Conservation (phyloP, 2,888 invertebrate genomes). For the Blera fallax region DNA sequence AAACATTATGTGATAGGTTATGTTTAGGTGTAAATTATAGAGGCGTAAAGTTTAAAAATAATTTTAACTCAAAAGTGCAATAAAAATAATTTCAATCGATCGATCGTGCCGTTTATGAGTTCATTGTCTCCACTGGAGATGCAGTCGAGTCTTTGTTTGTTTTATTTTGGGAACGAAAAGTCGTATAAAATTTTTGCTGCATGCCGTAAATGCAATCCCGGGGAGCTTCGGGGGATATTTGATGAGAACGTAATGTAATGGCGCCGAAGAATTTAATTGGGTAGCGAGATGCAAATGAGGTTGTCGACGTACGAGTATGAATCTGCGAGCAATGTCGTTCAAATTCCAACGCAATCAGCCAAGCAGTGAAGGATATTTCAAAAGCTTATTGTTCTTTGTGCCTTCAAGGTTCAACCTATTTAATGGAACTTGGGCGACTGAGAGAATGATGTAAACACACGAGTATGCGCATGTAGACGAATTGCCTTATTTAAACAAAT, state of each 20-base stretch:
- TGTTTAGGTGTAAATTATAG: neutral
- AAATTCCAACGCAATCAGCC: neutral
- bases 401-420: neutral
- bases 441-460: neutral
- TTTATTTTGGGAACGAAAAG: conserved; percentile 2
- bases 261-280: neutral
- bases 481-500: no score
- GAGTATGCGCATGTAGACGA: neutral
- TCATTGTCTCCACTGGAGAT: conserved; percentile 2
- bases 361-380: neutral
- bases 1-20: conserved; percentile 24
- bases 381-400: neutral
- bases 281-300: neutral
- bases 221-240: neutral
- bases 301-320: neutral
- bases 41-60: neutral
- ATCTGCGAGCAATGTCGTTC: neutral
- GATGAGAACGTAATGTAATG: neutral
- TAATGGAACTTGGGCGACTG: neutral
- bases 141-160: neutral
- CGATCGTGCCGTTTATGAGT: conserved; percentile 4
- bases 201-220: neutral
- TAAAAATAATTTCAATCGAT: neutral
- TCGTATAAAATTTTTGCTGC: neutral
- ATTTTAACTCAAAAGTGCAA: conserved; percentile 42